Percentiles rank a stretch among this genome's conserved stretches.
phyloP scores from a whole-genome alignment of 2,113 vertebrate genomes.

The Solenodon paradoxus region DNA sequence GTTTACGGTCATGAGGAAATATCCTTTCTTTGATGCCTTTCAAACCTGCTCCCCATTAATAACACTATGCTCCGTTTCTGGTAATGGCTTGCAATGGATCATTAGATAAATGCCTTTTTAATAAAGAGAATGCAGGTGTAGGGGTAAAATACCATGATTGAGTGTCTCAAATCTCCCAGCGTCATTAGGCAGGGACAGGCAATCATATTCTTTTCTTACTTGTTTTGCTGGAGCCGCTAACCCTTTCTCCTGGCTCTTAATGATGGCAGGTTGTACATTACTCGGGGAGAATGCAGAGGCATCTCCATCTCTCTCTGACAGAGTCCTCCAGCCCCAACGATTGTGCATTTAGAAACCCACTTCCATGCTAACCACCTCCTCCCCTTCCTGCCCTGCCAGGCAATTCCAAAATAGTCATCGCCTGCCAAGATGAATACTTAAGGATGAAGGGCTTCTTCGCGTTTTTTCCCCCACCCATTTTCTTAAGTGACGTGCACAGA shows the following conservation, averaged over 20 bases:
- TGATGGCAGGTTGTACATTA: constrained; percentile 73
- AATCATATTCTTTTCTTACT: constrained; percentile 60
- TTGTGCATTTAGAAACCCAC: constrained; percentile 35
- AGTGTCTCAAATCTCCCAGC: constrained; percentile 63
- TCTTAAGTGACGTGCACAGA: neutral
- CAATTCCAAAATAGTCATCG: neutral
- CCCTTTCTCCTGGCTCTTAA: constrained; percentile 66
- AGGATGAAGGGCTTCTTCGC: too few species aligned
- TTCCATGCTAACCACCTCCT: neutral
- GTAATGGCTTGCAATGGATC: constrained; percentile 57
- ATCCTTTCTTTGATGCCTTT: neutral
- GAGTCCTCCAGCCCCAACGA: neutral
- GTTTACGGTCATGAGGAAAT: neutral
- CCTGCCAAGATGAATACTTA: too few species aligned
- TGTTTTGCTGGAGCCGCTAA: constrained; percentile 70
- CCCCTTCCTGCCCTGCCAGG: neutral
- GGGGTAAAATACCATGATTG: constrained; percentile 68
- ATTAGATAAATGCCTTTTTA: constrained; percentile 77
- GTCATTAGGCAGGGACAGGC: constrained; percentile 69
- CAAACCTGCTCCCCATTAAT: neutral
- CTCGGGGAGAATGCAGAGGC: constrained; percentile 66
- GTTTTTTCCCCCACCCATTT: neutral
- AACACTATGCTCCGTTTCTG: constrained; percentile 41
- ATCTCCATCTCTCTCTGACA: constrained; percentile 28
- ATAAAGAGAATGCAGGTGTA: constrained; percentile 76